These are phyloP conservation scores for Micoletzkya japonica DNA, from an alignment of 2,888 invertebrate species.

Conservation along the genomic window DNA sequence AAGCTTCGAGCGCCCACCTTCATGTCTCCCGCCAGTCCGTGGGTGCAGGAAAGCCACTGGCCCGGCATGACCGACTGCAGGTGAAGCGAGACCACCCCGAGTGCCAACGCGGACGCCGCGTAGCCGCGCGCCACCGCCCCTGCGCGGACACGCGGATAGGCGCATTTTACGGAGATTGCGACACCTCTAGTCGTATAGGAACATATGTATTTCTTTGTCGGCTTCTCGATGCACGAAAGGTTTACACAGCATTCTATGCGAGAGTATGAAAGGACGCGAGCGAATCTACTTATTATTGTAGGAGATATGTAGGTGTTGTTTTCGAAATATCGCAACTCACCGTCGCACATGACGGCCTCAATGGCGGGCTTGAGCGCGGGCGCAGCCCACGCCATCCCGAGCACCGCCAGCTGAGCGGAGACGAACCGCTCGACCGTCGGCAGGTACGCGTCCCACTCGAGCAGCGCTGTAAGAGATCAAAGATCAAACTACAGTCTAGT, in stretches of 20 bases:
- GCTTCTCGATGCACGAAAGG: not conserved
- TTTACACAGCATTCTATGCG: too few relatives aligned
- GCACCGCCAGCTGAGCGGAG: slow-evolving; percentile 11
- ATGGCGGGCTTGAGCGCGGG: slow-evolving; percentile 8
- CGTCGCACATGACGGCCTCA: slow-evolving; percentile 4
- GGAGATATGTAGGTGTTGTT: not conserved
- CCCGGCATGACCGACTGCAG: slow-evolving; percentile 5
- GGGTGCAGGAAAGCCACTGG: slow-evolving; percentile 10
- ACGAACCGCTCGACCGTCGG: slow-evolving; percentile 44
- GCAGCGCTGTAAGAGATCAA: slow-evolving; percentile 28
- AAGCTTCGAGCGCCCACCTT: too few relatives aligned
- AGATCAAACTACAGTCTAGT: too few relatives aligned
- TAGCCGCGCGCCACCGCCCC: slow-evolving; percentile 6
- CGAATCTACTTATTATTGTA: not conserved
- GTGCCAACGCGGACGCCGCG: slow-evolving; percentile 5
- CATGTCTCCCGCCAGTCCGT: slow-evolving; percentile 13
- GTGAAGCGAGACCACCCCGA: slow-evolving; percentile 10
- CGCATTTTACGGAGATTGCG: too few relatives aligned
- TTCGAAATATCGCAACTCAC: not conserved
- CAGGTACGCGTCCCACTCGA: slow-evolving; percentile 44
- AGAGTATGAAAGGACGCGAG: too few relatives aligned
- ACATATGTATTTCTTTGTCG: not conserved
- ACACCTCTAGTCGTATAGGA: too few relatives aligned
- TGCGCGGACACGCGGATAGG: not conserved
- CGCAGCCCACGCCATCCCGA: slow-evolving; percentile 1